Evolutionary conservation across 2,888 invertebrate species (phyloP).

Genomic region (Uloborus plumipes): DNA sequence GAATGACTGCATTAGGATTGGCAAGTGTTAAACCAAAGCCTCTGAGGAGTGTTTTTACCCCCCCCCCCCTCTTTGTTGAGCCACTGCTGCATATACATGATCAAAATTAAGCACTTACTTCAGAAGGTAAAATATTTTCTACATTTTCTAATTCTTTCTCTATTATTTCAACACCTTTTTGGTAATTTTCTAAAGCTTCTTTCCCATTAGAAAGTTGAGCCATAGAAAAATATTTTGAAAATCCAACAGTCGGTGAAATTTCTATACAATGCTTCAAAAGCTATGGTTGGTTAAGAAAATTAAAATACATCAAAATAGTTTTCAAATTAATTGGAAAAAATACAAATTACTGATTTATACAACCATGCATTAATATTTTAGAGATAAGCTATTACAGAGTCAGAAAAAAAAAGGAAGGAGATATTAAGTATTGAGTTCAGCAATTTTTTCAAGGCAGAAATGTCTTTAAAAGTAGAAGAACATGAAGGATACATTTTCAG

Average conservation of each 20-base stretch:
- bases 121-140: conserved; percentile 32
- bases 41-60: no score
- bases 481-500: conserved; percentile 70
- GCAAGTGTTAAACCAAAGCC: no score
- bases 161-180: conserved; percentile 72
- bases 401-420: not conserved
- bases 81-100: no score
- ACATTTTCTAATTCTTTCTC: conserved; percentile 65
- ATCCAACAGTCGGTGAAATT: conserved; percentile 71
- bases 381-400: not conserved
- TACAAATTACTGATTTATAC: no score
- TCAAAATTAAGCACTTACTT: conserved; percentile 14
- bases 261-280: conserved; percentile 69
- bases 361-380: no score
- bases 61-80: no score
- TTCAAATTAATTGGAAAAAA: not conserved
- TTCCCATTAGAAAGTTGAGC: conserved; percentile 72
- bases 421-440: not conserved
- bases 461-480: not conserved
- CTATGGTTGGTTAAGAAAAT: conserved; percentile 53
- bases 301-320: conserved; percentile 20
- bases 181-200: conserved; percentile 71
- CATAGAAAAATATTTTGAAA: conserved; percentile 73
- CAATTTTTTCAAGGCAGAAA: not conserved
- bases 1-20: no score